These are phyloP conservation scores for Diachrysia chrysitis DNA, from an alignment of 2,888 invertebrate species.

Conservation along the genomic window DNA sequence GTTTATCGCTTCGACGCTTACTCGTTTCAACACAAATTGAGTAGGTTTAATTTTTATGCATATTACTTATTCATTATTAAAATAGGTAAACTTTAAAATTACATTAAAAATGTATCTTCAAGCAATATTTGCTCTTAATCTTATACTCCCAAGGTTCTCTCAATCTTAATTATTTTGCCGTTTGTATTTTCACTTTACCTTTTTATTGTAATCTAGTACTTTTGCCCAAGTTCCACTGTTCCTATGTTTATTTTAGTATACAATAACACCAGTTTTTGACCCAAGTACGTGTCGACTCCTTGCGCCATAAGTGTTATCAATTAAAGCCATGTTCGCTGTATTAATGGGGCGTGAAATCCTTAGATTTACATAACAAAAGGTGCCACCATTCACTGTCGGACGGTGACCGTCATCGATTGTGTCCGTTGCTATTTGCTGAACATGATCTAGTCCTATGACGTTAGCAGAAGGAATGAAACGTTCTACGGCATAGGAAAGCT, in stretches of 20 bases:
- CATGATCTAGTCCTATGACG: slow-evolving; percentile 14
- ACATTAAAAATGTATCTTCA: background rate
- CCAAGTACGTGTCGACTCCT: background rate
- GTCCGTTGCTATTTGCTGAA: slow-evolving; percentile 26
- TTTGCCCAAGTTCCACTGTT: no score
- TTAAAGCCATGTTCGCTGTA: slow-evolving; percentile 69
- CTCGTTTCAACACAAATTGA: slow-evolving; percentile 11
- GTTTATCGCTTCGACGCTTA: background rate
- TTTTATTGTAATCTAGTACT: no score
- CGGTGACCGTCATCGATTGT: slow-evolving; percentile 47
- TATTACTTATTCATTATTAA: background rate
- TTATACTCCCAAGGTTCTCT: background rate
- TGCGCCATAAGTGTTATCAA: slow-evolving; percentile 51
- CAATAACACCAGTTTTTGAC: background rate
- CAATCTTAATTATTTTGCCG: background rate
- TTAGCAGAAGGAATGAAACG: slow-evolving; percentile 3
- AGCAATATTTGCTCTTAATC: no score
- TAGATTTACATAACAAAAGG: slow-evolving; percentile 77
- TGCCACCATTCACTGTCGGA: slow-evolving; percentile 37
- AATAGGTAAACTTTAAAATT: background rate
- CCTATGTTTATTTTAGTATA: background rate
- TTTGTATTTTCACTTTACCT: no score
- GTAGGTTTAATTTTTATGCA: slow-evolving; percentile 14
- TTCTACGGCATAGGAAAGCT: background rate
- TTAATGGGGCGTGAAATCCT: slow-evolving; percentile 76